These are phyloP conservation scores for Pachyseris speciosa DNA, from an alignment of 64 coral and sea anemone species.

Conservation along the genomic window DNA sequence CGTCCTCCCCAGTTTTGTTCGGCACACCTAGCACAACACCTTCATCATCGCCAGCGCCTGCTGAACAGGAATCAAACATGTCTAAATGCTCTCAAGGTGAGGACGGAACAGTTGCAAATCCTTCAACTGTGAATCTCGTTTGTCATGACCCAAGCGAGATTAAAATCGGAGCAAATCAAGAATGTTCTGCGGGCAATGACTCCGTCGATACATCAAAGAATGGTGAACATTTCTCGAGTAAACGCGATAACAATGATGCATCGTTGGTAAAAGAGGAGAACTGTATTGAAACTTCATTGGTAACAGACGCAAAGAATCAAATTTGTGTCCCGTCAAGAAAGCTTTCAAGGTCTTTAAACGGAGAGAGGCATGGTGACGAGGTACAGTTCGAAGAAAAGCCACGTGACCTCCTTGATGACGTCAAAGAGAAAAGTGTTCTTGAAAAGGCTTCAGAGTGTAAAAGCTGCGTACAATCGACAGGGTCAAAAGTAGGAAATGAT, in stretches of 20 bases:
- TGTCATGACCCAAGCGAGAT: not conserved
- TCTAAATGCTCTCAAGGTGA: not conserved
- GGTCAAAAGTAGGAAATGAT: not conserved
- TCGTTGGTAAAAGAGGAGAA: not conserved
- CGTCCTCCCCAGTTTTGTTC: conserved; percentile 9
- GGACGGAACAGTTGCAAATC: not conserved
- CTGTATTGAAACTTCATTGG: not conserved
- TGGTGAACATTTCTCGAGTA: not conserved
- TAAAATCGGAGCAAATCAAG: not conserved
- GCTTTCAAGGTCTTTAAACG: not conserved
- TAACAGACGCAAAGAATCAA: not conserved
- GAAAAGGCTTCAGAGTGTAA: not conserved
- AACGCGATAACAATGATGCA: not conserved
- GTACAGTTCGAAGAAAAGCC: not conserved
- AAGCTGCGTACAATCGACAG: not conserved
- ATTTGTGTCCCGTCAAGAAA: not conserved
- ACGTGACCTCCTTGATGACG: conserved; percentile 3
- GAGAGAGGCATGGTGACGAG: not conserved
- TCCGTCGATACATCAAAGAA: not conserved
- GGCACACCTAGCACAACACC: not conserved
- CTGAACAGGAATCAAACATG: not conserved
- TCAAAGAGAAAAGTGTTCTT: not conserved
- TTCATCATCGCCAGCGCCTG: not conserved
- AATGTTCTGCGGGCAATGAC: not conserved
- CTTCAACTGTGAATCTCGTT: not conserved